Percentiles rank a stretch among this genome's conserved stretches.
Conservation (phyloP, 2,888 invertebrate species). For the Heteromyza rotundicornis region DNA sequence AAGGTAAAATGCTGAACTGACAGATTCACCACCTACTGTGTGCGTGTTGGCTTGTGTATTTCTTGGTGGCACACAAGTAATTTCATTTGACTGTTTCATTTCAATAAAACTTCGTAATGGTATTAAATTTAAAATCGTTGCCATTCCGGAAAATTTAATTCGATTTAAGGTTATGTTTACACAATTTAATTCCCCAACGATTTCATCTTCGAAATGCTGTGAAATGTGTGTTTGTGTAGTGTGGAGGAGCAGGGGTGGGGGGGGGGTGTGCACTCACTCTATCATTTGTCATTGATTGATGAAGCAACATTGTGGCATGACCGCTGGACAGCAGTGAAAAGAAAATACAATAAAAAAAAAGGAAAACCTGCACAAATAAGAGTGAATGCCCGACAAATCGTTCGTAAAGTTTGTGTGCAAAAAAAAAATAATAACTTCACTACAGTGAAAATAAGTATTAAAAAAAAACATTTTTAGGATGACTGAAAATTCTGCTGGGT, state of each 20-base stretch:
- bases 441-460: no score
- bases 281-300: slow-evolving; percentile 6
- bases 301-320: not conserved
- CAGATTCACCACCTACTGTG: not conserved
- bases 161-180: no score
- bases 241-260: not conserved
- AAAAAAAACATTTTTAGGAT: no score
- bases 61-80: no score
- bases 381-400: not conserved
- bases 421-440: no score
- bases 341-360: not conserved
- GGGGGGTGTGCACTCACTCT: not conserved
- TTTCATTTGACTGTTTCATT: no score
- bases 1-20: not conserved
- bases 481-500: no score
- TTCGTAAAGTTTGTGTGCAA: not conserved
- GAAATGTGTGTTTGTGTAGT: not conserved
- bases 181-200: not conserved
- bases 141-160: no score
- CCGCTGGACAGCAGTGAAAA: not conserved
- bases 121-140: no score
- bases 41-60: not conserved
- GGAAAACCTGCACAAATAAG: not conserved
- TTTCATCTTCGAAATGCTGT: no score
- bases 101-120: no score